Base-by-base conservation (phyloP, 2,888 invertebrate species). In the Ptilodon capucinus region DNA sequence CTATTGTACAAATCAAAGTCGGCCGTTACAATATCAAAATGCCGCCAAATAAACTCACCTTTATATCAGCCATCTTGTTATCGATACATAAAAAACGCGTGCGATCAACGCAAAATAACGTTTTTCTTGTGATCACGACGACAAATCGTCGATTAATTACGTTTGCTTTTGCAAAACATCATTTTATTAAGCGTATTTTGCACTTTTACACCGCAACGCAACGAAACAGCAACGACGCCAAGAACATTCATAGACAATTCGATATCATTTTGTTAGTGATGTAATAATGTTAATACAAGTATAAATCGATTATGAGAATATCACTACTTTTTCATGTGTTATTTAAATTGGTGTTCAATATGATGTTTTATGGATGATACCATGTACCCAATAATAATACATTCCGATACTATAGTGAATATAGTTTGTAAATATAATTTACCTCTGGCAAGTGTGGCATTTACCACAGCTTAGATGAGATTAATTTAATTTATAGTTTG, bases 21-120 rank as follows among this genome's bases (percentile, higher is more conserved):
- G 79, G 81, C 88, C 87, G 90, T 89, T 89, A 83, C 44, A 54
- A 38, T 65, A 79, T 76, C 78, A 88, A 90, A 91, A 89, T 88
- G 86, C 91, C 91, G 91, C 91, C 87, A 90, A 89, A 79, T 63
- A 65, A 21, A 48, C 83, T 84, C 74, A 91, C 91, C 88, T 90
- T 91, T 78, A 91, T 90, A 91, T 91, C 91, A 86, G 91, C 90
- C 91, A 91, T 91, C 79, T 90, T 91, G 84, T 64, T 62, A 49
- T 69, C 69, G 51, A 72, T 82, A 70, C 68, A 76, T 67, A 72
- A 73, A 71, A 70, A 74, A 68, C 76, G 76, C 68, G 65, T 70
- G 83, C 83, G 84, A 83, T 85, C 77, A 77, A 85, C 83, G 88
- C 87, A 68, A 74, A 60, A 64, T 64, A 74, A 62, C 51, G 68